A percentile compares a stretch with the other conserved stretches of the same genome.
phyloP scores from a whole-genome alignment of 2,113 vertebrate genomes.

The Eulacestoma nigropectus region DNA sequence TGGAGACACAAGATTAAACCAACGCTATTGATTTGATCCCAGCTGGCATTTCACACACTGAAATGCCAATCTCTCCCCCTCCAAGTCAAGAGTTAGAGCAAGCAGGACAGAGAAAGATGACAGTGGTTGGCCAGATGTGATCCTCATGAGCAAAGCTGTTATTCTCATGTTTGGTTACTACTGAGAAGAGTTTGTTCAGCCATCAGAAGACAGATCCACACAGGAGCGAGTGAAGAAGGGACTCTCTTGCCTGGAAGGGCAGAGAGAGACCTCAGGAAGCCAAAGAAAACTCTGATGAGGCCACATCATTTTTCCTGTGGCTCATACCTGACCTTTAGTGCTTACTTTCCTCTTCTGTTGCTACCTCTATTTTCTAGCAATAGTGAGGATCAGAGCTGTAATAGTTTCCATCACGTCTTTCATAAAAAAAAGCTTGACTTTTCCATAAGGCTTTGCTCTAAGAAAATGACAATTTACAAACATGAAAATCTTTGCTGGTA shows the following conservation, averaged over 20 bases:
- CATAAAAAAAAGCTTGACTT: background rate
- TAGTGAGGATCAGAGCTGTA: conserved; percentile 13
- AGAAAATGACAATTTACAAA: conserved; percentile 52
- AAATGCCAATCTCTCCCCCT: background rate
- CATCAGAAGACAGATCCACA: background rate
- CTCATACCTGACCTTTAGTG: background rate
- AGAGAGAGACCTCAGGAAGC: background rate
- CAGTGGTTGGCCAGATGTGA: background rate
- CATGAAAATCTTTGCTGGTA: conserved; percentile 35
- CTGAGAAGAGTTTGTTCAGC: background rate
- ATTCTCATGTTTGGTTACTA: background rate
- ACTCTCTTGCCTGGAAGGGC: background rate
- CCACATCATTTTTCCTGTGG: background rate
- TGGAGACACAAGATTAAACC: background rate
- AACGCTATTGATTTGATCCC: conserved; percentile 18
- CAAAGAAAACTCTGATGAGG: background rate
- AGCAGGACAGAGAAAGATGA: background rate
- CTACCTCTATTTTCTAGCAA: conserved; percentile 5
- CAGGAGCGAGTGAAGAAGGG: background rate
- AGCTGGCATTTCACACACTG: background rate
- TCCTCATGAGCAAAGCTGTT: background rate
- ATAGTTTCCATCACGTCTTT: conserved; percentile 18
- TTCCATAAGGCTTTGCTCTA: conserved; percentile 49
- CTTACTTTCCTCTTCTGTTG: background rate
- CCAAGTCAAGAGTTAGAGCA: background rate